phyloP scores from a whole-genome alignment of 2,797 vertebrate species.

The Poecilia velifera region DNA sequence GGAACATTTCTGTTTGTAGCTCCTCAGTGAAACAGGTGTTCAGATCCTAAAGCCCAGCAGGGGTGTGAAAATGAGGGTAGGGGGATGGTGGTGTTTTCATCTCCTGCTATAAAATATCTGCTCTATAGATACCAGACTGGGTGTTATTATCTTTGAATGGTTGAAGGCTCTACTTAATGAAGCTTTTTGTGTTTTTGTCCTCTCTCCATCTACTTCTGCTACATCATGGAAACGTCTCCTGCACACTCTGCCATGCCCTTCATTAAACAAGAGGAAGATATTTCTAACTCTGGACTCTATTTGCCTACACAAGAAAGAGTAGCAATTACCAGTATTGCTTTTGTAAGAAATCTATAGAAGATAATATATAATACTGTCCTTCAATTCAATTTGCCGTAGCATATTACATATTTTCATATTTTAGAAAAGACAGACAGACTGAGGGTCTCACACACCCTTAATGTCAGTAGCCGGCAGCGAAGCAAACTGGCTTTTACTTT shows the following conservation, averaged over 20 bases:
- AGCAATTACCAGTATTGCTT: not conserved
- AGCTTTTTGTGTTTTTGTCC: conserved; percentile 10
- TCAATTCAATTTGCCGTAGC: not conserved
- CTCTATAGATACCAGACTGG: not conserved
- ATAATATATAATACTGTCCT: not conserved
- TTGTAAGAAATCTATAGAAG: not conserved
- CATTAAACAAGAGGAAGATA: conserved; percentile 1
- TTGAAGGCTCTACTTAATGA: not conserved
- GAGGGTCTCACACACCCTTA: no score
- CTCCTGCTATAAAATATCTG: conserved; percentile 28
- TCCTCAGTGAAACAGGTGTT: conserved; percentile 59
- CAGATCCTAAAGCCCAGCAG: conserved; percentile 46
- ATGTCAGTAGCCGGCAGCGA: not conserved
- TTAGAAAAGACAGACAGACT: not conserved
- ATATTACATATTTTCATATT: not conserved
- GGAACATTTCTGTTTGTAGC: conserved; percentile 24
- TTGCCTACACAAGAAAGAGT: not conserved
- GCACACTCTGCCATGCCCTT: conserved; percentile 5
- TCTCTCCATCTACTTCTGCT: conserved; percentile 41
- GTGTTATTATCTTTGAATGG: not conserved
- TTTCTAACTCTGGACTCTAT: not conserved
- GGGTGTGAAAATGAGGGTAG: conserved; percentile 49
- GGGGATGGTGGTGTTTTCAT: conserved; percentile 37
- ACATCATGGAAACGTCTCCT: conserved; percentile 30
- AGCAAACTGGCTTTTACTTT: not conserved